These are phyloP conservation scores for Meteorus colon DNA, from an alignment of 2,888 invertebrate genomes.

Conservation along the genomic window DNA sequence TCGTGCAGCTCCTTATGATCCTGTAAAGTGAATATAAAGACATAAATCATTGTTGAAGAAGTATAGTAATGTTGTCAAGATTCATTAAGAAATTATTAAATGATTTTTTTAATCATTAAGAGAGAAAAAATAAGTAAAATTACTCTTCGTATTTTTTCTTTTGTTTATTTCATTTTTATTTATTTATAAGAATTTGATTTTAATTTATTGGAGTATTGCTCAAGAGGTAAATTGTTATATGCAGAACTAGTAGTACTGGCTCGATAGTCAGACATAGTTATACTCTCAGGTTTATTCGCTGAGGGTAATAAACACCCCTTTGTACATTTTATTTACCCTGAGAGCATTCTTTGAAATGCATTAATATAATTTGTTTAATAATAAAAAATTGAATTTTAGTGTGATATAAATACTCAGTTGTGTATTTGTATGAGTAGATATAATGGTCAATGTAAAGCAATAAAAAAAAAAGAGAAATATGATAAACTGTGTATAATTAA, in stretches of 20 bases:
- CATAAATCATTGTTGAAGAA: constrained; percentile 4
- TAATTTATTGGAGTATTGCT: not conserved
- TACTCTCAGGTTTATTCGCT: constrained; percentile 22
- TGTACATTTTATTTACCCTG: constrained; percentile 1
- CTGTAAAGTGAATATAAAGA: not conserved
- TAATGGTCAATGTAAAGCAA: not conserved
- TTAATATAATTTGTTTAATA: not conserved
- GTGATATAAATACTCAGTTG: too few relatives aligned
- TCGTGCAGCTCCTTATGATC: constrained; percentile 3
- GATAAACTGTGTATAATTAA: constrained; percentile 13
- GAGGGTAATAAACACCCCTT: constrained; percentile 33
- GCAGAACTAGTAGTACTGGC: not conserved
- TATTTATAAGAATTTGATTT: not conserved
- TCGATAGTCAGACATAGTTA: not conserved
- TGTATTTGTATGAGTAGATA: too few relatives aligned
- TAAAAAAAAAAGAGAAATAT: constrained; percentile 12
- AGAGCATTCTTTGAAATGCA: not conserved
- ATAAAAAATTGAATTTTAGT: not conserved
- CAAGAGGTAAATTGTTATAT: not conserved
- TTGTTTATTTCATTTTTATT: not conserved
- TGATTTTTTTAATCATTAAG: not conserved
- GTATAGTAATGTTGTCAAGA: not conserved
- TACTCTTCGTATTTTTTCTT: not conserved
- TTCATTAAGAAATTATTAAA: not conserved
- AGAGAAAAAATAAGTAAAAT: not conserved